phyloP scores from a whole-genome alignment of 2,797 vertebrate species.

The Cynopterus sphinx region DNA sequence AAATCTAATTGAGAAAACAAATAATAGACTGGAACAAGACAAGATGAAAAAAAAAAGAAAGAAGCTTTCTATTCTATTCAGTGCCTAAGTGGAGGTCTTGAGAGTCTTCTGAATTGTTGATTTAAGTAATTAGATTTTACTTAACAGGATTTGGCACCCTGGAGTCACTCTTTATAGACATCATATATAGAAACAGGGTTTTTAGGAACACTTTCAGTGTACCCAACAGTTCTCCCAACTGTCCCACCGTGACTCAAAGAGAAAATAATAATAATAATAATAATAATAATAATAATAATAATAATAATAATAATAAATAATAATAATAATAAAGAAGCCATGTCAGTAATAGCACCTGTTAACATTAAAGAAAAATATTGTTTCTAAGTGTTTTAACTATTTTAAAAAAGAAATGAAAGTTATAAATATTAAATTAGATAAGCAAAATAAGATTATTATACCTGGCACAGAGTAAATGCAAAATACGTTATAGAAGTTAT shows the following conservation, averaged over 20 bases:
- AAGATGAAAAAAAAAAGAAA: neutral
- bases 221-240: neutral
- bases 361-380: neutral
- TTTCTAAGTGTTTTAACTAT: neutral
- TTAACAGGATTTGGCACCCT: neutral
- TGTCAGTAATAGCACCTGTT: neutral
- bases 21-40: neutral
- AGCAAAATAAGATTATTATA: neutral
- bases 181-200: neutral
- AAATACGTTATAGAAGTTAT: neutral
- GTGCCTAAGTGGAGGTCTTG: neutral
- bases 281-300: no score
- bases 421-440: neutral
- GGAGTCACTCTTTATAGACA: neutral
- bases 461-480: neutral
- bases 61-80: neutral
- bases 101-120: constrained; percentile 32
- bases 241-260: neutral
- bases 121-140: constrained; percentile 44
- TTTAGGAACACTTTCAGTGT: neutral
- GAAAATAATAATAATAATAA: neutral
- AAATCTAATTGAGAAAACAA: neutral
- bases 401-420: neutral
- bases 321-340: no score
- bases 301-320: no score